Conservation (phyloP, 2,888 invertebrate species). For the Aphrophora alni region DNA sequence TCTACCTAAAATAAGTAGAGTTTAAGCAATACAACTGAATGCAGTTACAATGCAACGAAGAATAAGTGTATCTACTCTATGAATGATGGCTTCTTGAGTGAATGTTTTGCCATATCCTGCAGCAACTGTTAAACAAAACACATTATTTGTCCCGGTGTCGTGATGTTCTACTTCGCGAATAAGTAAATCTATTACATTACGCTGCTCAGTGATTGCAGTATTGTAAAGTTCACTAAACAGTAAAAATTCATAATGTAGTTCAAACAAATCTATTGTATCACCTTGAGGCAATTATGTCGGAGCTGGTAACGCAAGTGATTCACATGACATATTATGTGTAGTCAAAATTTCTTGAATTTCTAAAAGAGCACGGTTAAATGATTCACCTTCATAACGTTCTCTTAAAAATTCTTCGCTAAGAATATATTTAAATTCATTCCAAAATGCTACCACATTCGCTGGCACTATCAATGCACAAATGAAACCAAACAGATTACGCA, state of each 20-base stretch:
- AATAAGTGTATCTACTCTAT: background rate
- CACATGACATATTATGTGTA: conserved; percentile 10
- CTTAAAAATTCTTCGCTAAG: background rate
- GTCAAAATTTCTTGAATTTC: conserved; percentile 10
- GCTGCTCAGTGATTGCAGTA: conserved; percentile 2
- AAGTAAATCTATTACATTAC: background rate
- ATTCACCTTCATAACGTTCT: background rate
- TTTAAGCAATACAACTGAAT: conserved; percentile 10
- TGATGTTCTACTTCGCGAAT: background rate
- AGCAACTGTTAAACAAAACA: conserved; percentile 13
- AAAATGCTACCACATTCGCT: background rate
- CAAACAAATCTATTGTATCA: conserved; percentile 14
- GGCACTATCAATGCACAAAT: conserved; percentile 17
- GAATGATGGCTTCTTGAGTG: background rate
- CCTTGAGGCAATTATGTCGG: background rate
- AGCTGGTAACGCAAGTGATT: background rate
- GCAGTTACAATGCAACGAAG: background rate
- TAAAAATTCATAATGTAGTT: background rate
- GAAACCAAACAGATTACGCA: background rate
- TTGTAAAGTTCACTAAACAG: conserved; percentile 13
- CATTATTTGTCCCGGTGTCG: background rate
- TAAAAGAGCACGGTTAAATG: background rate
- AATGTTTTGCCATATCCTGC: conserved; percentile 13
- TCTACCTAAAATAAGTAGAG: background rate
- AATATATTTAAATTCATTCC: conserved; percentile 2